A percentile compares a stretch with the other conserved stretches of the same genome.
These are phyloP conservation scores for Drosophila neutralis DNA, from an alignment of 2,888 invertebrate genomes.

Conservation along the genomic window DNA sequence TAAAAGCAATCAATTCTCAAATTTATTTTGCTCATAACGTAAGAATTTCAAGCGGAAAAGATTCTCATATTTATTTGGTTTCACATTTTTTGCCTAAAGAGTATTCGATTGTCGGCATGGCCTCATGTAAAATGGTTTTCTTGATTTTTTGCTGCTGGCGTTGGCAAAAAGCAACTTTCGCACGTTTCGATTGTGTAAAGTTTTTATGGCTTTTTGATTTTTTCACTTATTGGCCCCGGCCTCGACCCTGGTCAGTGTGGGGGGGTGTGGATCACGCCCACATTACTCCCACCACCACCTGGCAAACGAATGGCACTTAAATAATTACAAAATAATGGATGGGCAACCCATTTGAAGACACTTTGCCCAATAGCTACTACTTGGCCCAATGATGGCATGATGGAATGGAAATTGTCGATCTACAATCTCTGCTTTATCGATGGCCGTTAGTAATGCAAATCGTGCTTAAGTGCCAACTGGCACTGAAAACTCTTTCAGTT, in stretches of 20 bases:
- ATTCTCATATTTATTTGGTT: neutral
- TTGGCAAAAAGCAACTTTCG: constrained; percentile 79
- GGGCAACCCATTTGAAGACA: constrained; percentile 41
- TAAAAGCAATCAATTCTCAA: neutral
- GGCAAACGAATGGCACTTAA: constrained; percentile 68
- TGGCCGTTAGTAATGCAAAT: constrained; percentile 69
- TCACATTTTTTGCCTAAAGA: neutral
- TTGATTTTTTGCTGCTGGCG: constrained; percentile 60
- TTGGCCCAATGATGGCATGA: constrained; percentile 20
- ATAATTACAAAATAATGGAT: constrained; percentile 78
- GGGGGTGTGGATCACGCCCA: neutral
- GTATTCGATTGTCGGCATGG: neutral
- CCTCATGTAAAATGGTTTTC: neutral
- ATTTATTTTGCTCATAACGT: too few species aligned
- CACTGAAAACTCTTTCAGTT: constrained; percentile 62
- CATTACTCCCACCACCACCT: constrained; percentile 11
- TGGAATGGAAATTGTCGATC: constrained; percentile 21
- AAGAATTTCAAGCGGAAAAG: neutral
- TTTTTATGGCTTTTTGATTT: constrained; percentile 83
- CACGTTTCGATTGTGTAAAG: constrained; percentile 83
- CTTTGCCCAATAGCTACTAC: constrained; percentile 38
- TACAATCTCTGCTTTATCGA: constrained; percentile 33
- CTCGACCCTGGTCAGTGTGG: neutral
- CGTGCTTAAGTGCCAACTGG: constrained; percentile 67
- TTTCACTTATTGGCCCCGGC: constrained; percentile 77